Evolutionary conservation across 2,888 invertebrate genomes (phyloP).

Genomic region (Acrobasis consociella): DNA sequence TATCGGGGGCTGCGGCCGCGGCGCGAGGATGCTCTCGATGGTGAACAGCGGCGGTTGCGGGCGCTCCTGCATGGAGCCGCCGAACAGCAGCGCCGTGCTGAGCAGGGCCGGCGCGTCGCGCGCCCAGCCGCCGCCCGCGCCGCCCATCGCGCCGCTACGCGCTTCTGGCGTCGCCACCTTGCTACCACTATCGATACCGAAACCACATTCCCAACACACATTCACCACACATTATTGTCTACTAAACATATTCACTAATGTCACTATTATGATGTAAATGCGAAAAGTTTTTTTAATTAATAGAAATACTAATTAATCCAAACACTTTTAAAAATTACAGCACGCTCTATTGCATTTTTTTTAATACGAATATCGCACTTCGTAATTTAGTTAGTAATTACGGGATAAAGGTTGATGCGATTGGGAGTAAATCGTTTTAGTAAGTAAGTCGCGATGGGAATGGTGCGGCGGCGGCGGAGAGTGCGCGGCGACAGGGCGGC

Average conservation of each 20-base stretch:
- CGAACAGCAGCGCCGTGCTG: constrained; percentile 78
- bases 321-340: not conserved
- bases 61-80: constrained; percentile 73
- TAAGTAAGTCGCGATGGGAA: constrained; percentile 44
- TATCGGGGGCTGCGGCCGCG: constrained; percentile 84
- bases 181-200: constrained; percentile 35
- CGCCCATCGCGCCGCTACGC: constrained; percentile 57
- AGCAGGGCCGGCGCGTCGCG: constrained; percentile 76
- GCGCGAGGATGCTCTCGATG: constrained; percentile 93
- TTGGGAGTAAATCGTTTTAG: constrained; percentile 74
- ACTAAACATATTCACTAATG: constrained; percentile 31
- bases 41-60: constrained; percentile 87
- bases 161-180: constrained; percentile 65
- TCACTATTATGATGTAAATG: not conserved
- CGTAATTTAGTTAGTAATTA: constrained; percentile 36
- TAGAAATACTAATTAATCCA: too few relatives aligned
- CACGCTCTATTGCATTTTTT: not conserved
- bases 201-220: constrained; percentile 32
- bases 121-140: constrained; percentile 67
- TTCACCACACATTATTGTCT: constrained; percentile 33
- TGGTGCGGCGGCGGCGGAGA: constrained; percentile 37
- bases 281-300: not conserved
- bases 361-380: not conserved
- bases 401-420: constrained; percentile 68
- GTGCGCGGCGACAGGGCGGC: constrained; percentile 43